Conservation (phyloP, 2,113 vertebrate species). For the Empidonax alnorum region DNA sequence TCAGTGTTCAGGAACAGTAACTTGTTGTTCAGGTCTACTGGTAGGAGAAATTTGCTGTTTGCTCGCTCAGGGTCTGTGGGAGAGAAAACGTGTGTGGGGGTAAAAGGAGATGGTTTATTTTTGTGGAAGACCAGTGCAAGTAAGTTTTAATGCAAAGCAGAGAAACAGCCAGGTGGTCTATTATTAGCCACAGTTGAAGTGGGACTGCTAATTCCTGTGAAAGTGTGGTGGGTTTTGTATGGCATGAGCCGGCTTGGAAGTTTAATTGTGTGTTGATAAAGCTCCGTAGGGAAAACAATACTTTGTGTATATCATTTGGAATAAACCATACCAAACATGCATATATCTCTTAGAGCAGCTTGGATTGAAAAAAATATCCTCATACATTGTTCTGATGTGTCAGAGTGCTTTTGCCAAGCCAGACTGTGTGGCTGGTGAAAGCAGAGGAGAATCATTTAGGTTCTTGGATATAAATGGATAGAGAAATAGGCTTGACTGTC, state of each 20-base stretch:
- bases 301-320: background rate
- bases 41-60: background rate
- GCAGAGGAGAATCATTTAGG: background rate
- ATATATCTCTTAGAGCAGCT: background rate
- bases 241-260: background rate
- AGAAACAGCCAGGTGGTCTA: background rate
- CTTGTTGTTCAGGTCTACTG: accelerated
- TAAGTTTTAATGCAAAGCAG: background rate
- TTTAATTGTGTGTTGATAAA: background rate
- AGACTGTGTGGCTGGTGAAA: background rate
- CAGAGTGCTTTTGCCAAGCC: background rate
- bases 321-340: accelerated
- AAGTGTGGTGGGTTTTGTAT: background rate
- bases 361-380: background rate
- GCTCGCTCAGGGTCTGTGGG: accelerated
- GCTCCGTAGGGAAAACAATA: background rate
- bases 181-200: background rate
- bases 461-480: background rate
- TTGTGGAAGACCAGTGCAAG: background rate
- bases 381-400: background rate
- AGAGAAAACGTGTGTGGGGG: background rate
- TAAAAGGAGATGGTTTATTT: background rate
- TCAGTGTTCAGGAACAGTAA: background rate
- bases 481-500: background rate
- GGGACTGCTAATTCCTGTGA: background rate